Evolutionary conservation across 2,797 vertebrate genomes (phyloP).

Genomic region (Syngnathus acus): DNA sequence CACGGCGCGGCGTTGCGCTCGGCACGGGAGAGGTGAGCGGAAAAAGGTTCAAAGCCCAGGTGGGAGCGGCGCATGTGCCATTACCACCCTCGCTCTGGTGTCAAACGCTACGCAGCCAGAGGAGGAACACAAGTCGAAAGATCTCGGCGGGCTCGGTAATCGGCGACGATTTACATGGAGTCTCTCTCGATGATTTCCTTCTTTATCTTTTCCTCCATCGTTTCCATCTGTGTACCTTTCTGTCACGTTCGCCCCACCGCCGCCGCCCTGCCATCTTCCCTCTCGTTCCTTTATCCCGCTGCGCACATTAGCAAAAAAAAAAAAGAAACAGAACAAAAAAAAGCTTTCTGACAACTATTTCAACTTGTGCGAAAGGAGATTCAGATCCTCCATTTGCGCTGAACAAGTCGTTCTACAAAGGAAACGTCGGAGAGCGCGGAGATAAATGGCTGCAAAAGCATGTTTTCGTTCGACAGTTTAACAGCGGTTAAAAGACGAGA

Average conservation of each 20-base stretch:
- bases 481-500: conserved; percentile 12
- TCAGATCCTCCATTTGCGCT: conserved; percentile 18
- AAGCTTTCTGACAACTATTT: conserved; percentile 39
- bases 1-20: conserved; percentile 43
- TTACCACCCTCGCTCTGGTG: conserved; percentile 62
- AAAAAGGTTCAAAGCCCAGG: conserved; percentile 67
- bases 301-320: conserved; percentile 29
- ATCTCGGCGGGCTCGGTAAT: conserved; percentile 63
- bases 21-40: conserved; percentile 58
- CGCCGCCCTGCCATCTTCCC: conserved; percentile 19
- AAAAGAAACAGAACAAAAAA: not conserved
- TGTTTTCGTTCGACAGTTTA: conserved; percentile 15
- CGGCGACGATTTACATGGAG: conserved; percentile 27
- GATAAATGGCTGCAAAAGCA: not conserved
- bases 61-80: conserved; percentile 57
- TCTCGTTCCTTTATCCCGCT: conserved; percentile 19
- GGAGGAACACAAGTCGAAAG: conserved; percentile 64
- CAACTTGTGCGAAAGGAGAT: conserved; percentile 34
- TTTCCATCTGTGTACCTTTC: conserved; percentile 41
- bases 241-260: conserved; percentile 47
- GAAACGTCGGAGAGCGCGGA: conserved; percentile 16
- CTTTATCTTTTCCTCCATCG: conserved; percentile 54
- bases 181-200: conserved; percentile 43
- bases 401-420: conserved; percentile 21
- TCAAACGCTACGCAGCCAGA: conserved; percentile 58